Percentiles rank a stretch among this genome's conserved stretches.
These are phyloP conservation scores for Saguinus imperator DNA, from an alignment of 2,113 vertebrate genomes.

Conservation along the genomic window DNA sequence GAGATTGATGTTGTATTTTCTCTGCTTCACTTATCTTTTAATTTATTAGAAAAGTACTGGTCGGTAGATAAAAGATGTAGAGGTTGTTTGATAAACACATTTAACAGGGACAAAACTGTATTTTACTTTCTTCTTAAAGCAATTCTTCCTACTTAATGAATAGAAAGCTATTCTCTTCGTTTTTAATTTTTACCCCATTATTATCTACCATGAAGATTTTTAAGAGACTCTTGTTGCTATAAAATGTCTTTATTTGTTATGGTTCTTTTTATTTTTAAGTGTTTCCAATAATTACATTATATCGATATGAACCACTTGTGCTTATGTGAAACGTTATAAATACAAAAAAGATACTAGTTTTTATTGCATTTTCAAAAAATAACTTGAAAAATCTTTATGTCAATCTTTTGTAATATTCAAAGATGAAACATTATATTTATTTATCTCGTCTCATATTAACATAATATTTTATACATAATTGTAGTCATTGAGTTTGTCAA, in stretches of 20 bases:
- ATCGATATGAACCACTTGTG: not conserved
- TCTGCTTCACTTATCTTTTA: not conserved
- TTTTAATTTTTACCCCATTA: not conserved
- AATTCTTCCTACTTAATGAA: not conserved
- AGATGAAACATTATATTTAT: not conserved
- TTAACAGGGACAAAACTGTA: not conserved
- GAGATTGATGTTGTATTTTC: not conserved
- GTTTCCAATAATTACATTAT: not conserved
- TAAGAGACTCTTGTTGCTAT: conserved; percentile 26
- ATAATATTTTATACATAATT: not conserved
- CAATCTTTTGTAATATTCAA: not conserved
- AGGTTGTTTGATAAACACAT: not conserved
- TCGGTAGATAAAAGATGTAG: not conserved
- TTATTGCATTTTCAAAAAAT: not conserved
- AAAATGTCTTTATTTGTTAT: not conserved
- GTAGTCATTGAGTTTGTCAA: not conserved
- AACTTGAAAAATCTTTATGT: not conserved
- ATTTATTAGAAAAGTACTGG: not conserved
- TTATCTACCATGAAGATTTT: conserved; percentile 45
- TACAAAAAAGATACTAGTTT: not conserved
- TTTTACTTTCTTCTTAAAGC: conserved; percentile 4
- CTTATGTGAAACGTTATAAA: conserved; percentile 6
- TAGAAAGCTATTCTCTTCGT: not conserved
- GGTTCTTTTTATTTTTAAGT: conserved; percentile 32
- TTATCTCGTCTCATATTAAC: not conserved